phyloP scores from a whole-genome alignment of 2,113 vertebrate genomes.

The Bos javanicus region DNA sequence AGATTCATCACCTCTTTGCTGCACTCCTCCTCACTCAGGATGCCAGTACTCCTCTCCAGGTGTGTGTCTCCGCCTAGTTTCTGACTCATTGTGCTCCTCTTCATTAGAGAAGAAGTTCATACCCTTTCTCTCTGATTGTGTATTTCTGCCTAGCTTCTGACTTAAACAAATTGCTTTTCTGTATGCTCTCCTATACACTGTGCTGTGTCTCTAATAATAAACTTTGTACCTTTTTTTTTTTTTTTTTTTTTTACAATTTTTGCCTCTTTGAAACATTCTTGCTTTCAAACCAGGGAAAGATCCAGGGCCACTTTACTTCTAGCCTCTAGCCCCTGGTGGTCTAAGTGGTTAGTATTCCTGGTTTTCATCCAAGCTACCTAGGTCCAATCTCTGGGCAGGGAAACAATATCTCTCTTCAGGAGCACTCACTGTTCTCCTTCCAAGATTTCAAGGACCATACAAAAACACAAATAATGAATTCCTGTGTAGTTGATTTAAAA shows the following conservation, averaged over 20 bases:
- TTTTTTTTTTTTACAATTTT: neutral
- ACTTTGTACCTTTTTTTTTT: neutral
- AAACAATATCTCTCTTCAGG: neutral
- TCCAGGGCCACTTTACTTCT: neutral
- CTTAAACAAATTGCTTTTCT: neutral
- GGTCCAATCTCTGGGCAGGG: neutral
- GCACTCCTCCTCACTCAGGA: neutral
- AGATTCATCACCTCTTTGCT: neutral
- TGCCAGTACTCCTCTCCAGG: neutral
- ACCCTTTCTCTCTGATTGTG: neutral
- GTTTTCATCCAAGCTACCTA: neutral
- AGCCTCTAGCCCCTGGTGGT: neutral
- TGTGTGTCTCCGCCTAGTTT: neutral
- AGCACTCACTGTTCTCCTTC: neutral
- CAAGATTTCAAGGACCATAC: neutral
- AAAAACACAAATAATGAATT: neutral
- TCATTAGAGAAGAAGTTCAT: neutral
- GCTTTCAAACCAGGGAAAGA: neutral
- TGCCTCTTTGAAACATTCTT: neutral
- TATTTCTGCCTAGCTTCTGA: neutral
- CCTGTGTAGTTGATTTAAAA: neutral
- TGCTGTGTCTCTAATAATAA: neutral
- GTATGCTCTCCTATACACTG: neutral
- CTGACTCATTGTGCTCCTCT: neutral
- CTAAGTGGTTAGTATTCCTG: neutral